Evolutionary conservation across 2,888 invertebrate species (phyloP), one percentile per base, ranked within the genome.

Genomic region (Caradrina kadenii): DNA sequence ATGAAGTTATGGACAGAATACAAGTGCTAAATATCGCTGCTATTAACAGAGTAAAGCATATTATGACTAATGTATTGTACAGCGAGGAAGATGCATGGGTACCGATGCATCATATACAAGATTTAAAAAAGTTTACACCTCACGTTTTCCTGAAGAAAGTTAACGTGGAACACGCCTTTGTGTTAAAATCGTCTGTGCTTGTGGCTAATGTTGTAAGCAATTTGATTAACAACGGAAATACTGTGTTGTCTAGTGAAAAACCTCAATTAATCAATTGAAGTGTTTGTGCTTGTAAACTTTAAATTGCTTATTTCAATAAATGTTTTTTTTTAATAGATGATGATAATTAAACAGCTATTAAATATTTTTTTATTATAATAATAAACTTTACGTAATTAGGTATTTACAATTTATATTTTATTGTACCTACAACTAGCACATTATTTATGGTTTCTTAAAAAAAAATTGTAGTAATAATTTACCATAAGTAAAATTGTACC

Each of bases 51-150:
- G 65, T 81, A 22, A 79, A 73, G 65, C 66, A 83, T 77, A 56
- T 77, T 77, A 56, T 77, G 54, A 83, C 76, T 63, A 76, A 70
- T 56, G 59, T 77, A 49, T 48, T 82, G 21, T 79, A 82, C 48
- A 56, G 63, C 13, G 48, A 49, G 49, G 60, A 70, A 63, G 79
- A 83, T 22, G 71, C 63, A 69, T 83, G 79, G 79, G 72, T 72
- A 11, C 77, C 81, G n/a, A 71, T 72, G 56, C 61, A 69, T 60
- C 76, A 83, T 73, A 72, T 83, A 48, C 49, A 73, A 49, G 70
- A 76, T 55, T 75, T 83, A 42, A 78, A 72, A 68, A 73, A 50
- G 52, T 64, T 64, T 4, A 35, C 5, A 15, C 73, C 61, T 0
- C 48, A 76, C 8, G 53, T 79, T 15, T 56, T 45, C 0, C 1